These are phyloP conservation scores for Holacanthella duospinosa DNA, from an alignment of 2,888 invertebrate species.

Conservation along the genomic window DNA sequence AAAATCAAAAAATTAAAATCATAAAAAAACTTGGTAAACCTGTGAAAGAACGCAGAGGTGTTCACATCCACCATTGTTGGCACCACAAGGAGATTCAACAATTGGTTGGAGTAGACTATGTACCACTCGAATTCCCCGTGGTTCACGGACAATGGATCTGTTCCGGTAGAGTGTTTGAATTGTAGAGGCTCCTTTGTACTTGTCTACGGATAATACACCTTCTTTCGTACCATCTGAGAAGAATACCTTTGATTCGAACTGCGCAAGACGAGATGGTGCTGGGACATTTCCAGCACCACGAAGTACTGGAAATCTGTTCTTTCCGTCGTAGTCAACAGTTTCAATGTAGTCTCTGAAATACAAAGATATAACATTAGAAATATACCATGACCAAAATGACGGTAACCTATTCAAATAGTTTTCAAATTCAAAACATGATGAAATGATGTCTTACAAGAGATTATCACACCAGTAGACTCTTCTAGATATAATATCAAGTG, in stretches of 20 bases:
- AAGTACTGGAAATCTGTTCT: constrained; percentile 64
- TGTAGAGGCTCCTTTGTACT: constrained; percentile 66
- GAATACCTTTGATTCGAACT: constrained; percentile 76
- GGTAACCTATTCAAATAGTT: too few relatives aligned
- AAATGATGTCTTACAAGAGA: constrained; percentile 47
- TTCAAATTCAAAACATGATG: too few relatives aligned
- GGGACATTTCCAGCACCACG: constrained; percentile 66
- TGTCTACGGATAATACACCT: constrained; percentile 75
- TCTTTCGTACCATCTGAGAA: constrained; percentile 89
- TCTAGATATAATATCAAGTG: constrained; percentile 79
- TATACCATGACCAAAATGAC: neutral
- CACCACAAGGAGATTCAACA: constrained; percentile 62
- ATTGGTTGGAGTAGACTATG: constrained; percentile 66
- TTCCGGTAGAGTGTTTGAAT: constrained; percentile 70
- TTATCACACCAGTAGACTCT: constrained; percentile 96
- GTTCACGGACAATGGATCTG: constrained; percentile 62
- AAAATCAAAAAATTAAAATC: too few relatives aligned
- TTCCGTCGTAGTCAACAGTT: constrained; percentile 85
- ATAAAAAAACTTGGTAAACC: too few relatives aligned
- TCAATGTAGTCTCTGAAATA: constrained; percentile 69
- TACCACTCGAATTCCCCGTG: constrained; percentile 70
- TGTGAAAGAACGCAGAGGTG: constrained; percentile 84
- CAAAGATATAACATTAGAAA: neutral
- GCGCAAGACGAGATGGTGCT: constrained; percentile 66
- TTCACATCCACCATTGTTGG: constrained; percentile 77